Conservation (phyloP, 2,113 vertebrate genomes). For the Amphiprion ocellaris region DNA sequence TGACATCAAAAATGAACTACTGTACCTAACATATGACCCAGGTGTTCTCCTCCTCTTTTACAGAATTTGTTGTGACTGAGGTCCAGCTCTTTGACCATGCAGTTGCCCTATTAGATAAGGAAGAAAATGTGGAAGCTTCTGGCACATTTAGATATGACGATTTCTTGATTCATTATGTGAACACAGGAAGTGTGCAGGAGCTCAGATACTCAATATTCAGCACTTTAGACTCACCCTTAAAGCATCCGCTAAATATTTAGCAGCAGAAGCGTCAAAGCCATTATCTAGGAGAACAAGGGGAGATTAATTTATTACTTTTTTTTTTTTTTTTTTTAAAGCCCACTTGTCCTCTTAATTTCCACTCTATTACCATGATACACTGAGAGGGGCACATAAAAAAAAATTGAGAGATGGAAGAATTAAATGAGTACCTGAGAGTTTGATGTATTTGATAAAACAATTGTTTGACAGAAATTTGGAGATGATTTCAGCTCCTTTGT, state of each 20-base stretch:
- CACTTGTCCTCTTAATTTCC: neutral
- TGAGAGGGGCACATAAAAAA: neutral
- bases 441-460: conserved; percentile 72
- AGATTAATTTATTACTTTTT: neutral
- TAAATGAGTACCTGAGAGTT: conserved; percentile 79
- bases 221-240: conserved; percentile 79
- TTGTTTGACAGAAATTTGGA: conserved; percentile 79
- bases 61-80: conserved; percentile 86
- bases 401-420: neutral
- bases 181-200: neutral
- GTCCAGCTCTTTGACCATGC: conserved; percentile 82
- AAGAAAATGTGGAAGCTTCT: neutral
- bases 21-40: conserved; percentile 86
- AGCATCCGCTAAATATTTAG: conserved; percentile 75
- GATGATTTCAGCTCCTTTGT: conserved; percentile 75
- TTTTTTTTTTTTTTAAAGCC: neutral
- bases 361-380: neutral
- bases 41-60: conserved; percentile 79
- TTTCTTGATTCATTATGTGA: neutral
- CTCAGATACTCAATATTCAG: neutral
- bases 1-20: neutral
- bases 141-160: neutral
- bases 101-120: conserved; percentile 74
- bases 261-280: conserved; percentile 79
- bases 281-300: conserved; percentile 73